These are phyloP conservation scores for Dolichotis patagonum DNA, from an alignment of 2,113 vertebrate genomes.

Conservation along the genomic window DNA sequence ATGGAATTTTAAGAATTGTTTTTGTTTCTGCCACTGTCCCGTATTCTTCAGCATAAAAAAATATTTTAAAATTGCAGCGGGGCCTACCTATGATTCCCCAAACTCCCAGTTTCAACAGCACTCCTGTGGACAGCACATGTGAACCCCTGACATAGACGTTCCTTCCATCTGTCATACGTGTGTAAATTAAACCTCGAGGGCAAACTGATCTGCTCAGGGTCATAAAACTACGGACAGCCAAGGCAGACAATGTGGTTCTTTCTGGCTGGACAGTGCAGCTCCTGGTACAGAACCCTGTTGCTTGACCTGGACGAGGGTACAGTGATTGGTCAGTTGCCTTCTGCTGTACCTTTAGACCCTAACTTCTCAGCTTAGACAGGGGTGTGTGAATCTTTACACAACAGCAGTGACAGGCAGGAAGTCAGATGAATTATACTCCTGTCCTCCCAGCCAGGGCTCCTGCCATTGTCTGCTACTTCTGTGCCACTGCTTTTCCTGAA, in stretches of 20 bases:
- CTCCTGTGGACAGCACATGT: neutral
- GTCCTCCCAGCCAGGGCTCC: neutral
- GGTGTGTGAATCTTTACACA: neutral
- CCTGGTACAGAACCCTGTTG: neutral
- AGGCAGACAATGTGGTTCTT: neutral
- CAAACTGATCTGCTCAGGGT: neutral
- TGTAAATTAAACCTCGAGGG: neutral
- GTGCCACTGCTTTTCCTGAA: neutral
- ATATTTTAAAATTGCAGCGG: neutral
- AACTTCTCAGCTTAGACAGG: neutral
- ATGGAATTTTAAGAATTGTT: neutral
- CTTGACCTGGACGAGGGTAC: fast-evolving
- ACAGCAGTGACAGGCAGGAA: neutral
- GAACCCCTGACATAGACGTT: neutral
- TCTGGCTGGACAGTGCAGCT: neutral
- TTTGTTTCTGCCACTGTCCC: neutral
- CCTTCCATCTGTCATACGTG: neutral
- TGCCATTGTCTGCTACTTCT: neutral
- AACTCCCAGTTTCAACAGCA: neutral
- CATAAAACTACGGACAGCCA: neutral
- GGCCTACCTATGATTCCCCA: neutral
- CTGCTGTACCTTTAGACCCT: neutral
- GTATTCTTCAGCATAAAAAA: neutral
- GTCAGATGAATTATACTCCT: neutral
- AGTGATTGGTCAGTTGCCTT: neutral